Conservation (phyloP, 2,888 invertebrate genomes). For the Sinopyrophorus schimmeli region DNA sequence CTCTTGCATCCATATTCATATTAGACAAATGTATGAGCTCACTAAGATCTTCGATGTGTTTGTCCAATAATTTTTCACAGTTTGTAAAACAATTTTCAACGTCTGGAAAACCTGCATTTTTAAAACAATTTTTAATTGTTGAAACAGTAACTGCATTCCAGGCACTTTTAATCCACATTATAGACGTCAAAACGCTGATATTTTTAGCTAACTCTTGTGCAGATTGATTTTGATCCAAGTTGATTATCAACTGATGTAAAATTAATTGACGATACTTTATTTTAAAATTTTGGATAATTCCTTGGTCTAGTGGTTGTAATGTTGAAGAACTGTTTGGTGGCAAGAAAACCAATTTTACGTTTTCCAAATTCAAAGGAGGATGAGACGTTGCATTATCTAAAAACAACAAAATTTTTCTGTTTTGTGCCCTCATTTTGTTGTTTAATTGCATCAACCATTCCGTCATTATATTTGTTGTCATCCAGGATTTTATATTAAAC, state of each 20-base stretch:
- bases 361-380: constrained; percentile 17
- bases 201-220: constrained; percentile 4
- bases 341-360: constrained; percentile 22
- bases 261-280: constrained; percentile 8
- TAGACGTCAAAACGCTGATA: constrained; percentile 4
- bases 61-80: too few relatives aligned
- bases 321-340: constrained; percentile 27
- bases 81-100: too few relatives aligned
- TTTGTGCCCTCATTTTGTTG: constrained; percentile 21
- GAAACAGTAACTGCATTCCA: neutral
- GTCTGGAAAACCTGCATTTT: too few relatives aligned
- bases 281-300: constrained; percentile 23
- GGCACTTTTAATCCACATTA: constrained; percentile 1
- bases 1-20: too few relatives aligned
- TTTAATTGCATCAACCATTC: constrained; percentile 27
- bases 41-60: too few relatives aligned
- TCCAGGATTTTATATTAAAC: constrained; percentile 33
- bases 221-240: too few relatives aligned
- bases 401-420: constrained; percentile 30
- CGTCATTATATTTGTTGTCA: constrained; percentile 27
- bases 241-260: too few relatives aligned
- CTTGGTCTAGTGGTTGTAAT: constrained; percentile 27
- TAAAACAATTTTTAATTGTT: constrained; percentile 13
- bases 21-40: too few relatives aligned
- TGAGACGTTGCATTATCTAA: constrained; percentile 24